Evolutionary conservation across 2,113 vertebrate species (phyloP), one percentile per base, ranked within the genome.

Genomic region (Spheniscus mendiculus): DNA sequence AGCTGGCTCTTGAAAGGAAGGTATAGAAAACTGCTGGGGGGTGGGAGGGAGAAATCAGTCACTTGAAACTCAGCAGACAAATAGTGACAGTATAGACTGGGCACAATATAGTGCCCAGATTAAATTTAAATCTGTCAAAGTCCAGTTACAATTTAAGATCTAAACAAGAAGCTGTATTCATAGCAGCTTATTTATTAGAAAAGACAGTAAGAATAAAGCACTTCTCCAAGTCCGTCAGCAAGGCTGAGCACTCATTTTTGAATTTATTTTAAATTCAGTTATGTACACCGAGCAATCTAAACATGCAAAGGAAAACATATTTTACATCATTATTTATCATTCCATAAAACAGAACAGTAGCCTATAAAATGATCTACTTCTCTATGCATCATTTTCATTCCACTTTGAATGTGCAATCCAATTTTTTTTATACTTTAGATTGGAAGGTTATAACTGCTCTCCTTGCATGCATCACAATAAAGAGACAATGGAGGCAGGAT

Each of bases 251-350:
- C 52, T 85, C 69, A 72, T 82, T 89, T 87, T 65, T 90, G 9
- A 89, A 92, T 89, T 87, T 92, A 82, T 87, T 95, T 91, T 79
- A 94, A 95, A 95, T 91, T 89, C 56, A 72, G 81, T 94, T 96
- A 92, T 42, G 47, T 72, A 89, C 44, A 89, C 52, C 25, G 21
- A 87, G 45, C 44, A 95, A 89, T 82, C 96, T 79, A 96, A 91
- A 95, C 65, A 94, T 69, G 69, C 72, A 91, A 93, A 92, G 61
- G 38, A 95, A 93, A 97, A 92, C 65, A 92, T 82, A 92, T 85
- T 96, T 91, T 93, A 87, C 83, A 95, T 93, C 45, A 95, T 94
- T 95, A 94, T 95, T 97, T 96, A 95, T 87, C 86, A 96, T 95
- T 94, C 86, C 58, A 89, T 93, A 94, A 96, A 84, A 87, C 7